phyloP scores from a whole-genome alignment of 1,140 invertebrate species.

The Ptiloglossa arizonensis region DNA sequence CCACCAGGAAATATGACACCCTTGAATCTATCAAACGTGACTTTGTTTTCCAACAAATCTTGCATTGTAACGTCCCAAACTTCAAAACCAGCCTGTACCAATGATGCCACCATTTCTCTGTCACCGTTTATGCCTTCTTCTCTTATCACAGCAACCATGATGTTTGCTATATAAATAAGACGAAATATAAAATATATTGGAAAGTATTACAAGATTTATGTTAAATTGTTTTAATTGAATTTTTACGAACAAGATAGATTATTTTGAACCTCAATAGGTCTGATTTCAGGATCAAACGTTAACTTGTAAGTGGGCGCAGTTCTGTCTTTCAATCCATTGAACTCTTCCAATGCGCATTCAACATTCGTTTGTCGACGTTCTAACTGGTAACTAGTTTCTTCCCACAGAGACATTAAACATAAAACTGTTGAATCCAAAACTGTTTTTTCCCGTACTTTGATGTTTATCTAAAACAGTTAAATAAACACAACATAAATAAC shows the following conservation, averaged over 20 bases:
- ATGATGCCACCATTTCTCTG: slow-evolving; percentile 97
- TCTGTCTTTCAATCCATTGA: slow-evolving; percentile 82
- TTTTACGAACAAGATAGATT: slow-evolving; percentile 57
- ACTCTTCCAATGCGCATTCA: slow-evolving; percentile 91
- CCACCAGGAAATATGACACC: slow-evolving; percentile 98
- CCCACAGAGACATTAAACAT: slow-evolving; percentile 92
- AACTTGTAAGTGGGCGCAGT: slow-evolving; percentile 86
- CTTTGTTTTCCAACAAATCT: slow-evolving; percentile 88
- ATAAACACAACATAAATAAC: not conserved
- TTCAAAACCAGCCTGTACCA: slow-evolving; percentile 95
- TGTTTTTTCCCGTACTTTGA: slow-evolving; percentile 84
- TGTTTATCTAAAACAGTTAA: slow-evolving; percentile 77
- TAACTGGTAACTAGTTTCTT: slow-evolving; percentile 96
- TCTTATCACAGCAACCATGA: slow-evolving; percentile 93
- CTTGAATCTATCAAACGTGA: slow-evolving; percentile 90
- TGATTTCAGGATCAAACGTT: slow-evolving; percentile 86
- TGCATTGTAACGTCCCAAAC: slow-evolving; percentile 96
- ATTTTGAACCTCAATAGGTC: slow-evolving; percentile 73
- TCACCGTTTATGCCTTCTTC: slow-evolving; percentile 99
- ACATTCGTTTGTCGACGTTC: slow-evolving; percentile 92
- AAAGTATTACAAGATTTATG: slow-evolving; percentile 2
- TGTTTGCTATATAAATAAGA: slow-evolving; percentile 71
- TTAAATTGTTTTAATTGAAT: slow-evolving; percentile 18
- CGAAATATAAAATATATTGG: slow-evolving; percentile 24
- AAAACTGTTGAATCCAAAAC: slow-evolving; percentile 86